A percentile compares a stretch with the other conserved stretches of the same genome.
phyloP scores from a whole-genome alignment of 2,113 vertebrate genomes.

The Pogonocichla stellata region DNA sequence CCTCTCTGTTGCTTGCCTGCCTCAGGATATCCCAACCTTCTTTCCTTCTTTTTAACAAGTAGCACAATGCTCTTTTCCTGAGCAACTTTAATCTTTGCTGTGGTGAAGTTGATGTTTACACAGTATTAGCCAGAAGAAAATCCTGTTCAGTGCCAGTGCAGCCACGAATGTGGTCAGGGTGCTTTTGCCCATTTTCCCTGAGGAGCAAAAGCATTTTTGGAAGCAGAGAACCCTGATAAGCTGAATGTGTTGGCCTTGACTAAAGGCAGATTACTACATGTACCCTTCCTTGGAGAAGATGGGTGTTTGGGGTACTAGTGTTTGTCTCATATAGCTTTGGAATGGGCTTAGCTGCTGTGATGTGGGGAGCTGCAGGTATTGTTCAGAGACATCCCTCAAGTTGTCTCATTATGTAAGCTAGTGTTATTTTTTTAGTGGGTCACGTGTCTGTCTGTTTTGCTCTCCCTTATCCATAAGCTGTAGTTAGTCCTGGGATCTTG shows the following conservation, averaged over 20 bases:
- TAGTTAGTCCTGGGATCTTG: not conserved
- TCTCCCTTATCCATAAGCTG: not conserved
- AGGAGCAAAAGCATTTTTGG: not conserved
- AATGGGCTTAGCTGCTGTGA: not conserved
- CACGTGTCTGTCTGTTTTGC: not conserved
- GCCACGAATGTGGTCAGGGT: fast-evolving
- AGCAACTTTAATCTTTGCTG: not conserved
- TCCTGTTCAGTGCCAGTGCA: fast-evolving
- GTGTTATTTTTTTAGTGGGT: not conserved
- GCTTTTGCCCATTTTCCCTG: not conserved
- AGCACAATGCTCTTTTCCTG: not conserved
- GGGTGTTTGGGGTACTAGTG: not conserved
- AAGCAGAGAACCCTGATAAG: not conserved
- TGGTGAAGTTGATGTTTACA: not conserved
- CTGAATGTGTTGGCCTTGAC: not conserved
- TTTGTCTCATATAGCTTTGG: not conserved
- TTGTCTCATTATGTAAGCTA: not conserved
- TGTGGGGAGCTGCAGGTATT: not conserved
- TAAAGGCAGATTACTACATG: not conserved
- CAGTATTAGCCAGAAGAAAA: not conserved
- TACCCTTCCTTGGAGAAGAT: not conserved
- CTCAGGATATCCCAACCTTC: not conserved
- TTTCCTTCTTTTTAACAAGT: not conserved
- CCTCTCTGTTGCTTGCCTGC: not conserved
- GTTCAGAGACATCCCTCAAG: not conserved